A percentile compares a stretch with the other conserved stretches of the same genome.
Evolutionary conservation across 2,113 vertebrate genomes (phyloP).

Genomic region (Scopus umbretta): DNA sequence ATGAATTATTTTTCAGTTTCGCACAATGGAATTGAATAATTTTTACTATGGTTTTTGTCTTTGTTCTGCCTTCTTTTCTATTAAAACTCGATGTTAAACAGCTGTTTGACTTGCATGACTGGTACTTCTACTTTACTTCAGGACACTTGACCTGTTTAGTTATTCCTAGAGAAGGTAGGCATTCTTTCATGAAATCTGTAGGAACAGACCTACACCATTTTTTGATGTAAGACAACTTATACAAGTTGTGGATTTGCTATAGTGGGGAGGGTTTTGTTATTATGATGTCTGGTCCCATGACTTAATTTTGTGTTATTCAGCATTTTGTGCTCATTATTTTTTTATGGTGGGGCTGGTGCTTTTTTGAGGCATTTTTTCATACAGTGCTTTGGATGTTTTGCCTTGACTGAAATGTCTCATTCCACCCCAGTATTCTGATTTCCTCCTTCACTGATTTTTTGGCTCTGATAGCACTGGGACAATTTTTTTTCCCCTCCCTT

Average conservation of each 20-base stretch:
- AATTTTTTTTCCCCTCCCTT: not conserved
- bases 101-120: not conserved
- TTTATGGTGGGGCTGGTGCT: not conserved
- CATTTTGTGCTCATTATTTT: not conserved
- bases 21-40: not conserved
- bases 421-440: not conserved
- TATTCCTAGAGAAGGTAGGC: not conserved
- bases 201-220: not conserved
- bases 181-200: not conserved
- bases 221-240: not conserved
- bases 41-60: not conserved
- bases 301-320: not conserved
- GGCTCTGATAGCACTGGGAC: not conserved
- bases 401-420: not conserved
- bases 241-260: not conserved
- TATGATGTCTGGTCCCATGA: not conserved
- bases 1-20: not conserved
- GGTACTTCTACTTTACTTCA: not conserved
- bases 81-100: not conserved
- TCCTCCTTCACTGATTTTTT: slow-evolving; percentile 3
- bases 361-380: not conserved
- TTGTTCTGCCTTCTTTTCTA: not conserved
- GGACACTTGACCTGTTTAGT: not conserved
- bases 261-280: not conserved
- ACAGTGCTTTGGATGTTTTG: not conserved